Base-by-base conservation (phyloP, 2,797 vertebrate genomes). In the Hemitrygon akajei region DNA sequence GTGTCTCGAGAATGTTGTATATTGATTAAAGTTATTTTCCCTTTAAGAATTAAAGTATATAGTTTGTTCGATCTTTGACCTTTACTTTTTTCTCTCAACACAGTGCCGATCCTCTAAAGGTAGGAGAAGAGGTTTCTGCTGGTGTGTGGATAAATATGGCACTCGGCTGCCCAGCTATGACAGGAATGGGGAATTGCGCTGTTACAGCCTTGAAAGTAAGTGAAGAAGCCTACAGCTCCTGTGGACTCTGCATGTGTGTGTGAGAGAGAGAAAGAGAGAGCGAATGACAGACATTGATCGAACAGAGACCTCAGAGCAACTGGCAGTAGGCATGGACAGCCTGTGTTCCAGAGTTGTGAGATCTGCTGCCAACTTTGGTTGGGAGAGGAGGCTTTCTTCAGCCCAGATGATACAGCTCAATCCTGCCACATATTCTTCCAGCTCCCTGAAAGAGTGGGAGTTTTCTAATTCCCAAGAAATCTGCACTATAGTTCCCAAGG, bases 81-180 rank as follows among this genome's bases (percentile, higher is more conserved):
- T 18, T 56, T 47, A 7, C 40, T 63, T n/a, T 66, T n/a, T 79
- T 69, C 69, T 58, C 47, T 66, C 56, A 40, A 14, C 56, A 66
- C 96, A 99, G 98, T 99, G 98, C 95, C 98, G 98, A 95, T 98
- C 98, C 0, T 99, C 98, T 95, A 99, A 98, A 96, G 98, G 98
- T 96, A 97, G 97, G 95, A 99, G 98, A 96, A 97, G 98, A 93
- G 98, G 98, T 94, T 97, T 97, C 96, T 99, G 98, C 96, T 99
- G 98, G 98, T 98, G 98, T 0, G 98, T 99, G 96, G 98, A 99
- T 96, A 99, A 98, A 96, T 99, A 98, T 0, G 98, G 98, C 79
- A 98, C 98, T 95, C 97, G 97, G 0, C 96, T 99, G 95, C 98
- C 98, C 0, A 97, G 98, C 34, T 98, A 98, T 66, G 96, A 98